A percentile compares a stretch with the other conserved stretches of the same genome.
Evolutionary conservation across 2,888 invertebrate genomes (phyloP).

Genomic region (Torymus auratus): DNA sequence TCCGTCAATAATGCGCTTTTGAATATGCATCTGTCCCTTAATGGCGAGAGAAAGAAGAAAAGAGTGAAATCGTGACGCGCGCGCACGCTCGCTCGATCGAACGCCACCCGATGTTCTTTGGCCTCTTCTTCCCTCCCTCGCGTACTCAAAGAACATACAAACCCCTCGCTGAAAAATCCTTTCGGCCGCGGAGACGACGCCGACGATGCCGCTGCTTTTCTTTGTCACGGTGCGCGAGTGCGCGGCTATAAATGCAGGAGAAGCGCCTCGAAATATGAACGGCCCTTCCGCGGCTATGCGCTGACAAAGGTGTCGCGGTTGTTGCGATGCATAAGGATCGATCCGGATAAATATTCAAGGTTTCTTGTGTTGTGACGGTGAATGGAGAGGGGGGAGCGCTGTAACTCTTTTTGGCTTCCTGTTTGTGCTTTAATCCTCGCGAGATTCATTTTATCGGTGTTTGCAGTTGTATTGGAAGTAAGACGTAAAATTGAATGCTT

Average conservation of each 20-base stretch:
- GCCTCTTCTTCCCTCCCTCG: slow-evolving; percentile 6
- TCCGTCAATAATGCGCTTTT: slow-evolving; percentile 58
- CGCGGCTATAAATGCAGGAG: neutral
- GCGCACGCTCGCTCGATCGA: slow-evolving; percentile 31
- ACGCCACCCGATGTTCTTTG: neutral
- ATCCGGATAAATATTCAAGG: slow-evolving; percentile 55
- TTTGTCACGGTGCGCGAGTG: slow-evolving; percentile 27
- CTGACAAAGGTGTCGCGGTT: neutral
- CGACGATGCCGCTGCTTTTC: neutral
- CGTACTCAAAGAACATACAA: slow-evolving; percentile 25
- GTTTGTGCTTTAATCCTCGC: no score
- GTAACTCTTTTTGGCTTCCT: no score
- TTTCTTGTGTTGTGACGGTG: slow-evolving; percentile 1
- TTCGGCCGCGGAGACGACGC: slow-evolving; percentile 26
- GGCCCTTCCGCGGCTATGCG: slow-evolving; percentile 16
- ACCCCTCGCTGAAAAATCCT: slow-evolving; percentile 38
- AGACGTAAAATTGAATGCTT: no score
- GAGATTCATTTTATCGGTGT: no score
- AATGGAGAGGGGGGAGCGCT: no score
- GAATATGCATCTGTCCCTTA: slow-evolving; percentile 58
- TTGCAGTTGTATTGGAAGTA: no score
- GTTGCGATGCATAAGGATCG: slow-evolving; percentile 45
- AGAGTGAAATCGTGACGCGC: slow-evolving; percentile 33
- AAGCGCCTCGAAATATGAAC: slow-evolving; percentile 20
- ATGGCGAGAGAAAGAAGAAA: slow-evolving; percentile 50